A percentile compares a stretch with the other conserved stretches of the same genome.
These are phyloP conservation scores for Percopsis omiscomaycus DNA, from an alignment of 2,797 vertebrate species.

Conservation along the genomic window DNA sequence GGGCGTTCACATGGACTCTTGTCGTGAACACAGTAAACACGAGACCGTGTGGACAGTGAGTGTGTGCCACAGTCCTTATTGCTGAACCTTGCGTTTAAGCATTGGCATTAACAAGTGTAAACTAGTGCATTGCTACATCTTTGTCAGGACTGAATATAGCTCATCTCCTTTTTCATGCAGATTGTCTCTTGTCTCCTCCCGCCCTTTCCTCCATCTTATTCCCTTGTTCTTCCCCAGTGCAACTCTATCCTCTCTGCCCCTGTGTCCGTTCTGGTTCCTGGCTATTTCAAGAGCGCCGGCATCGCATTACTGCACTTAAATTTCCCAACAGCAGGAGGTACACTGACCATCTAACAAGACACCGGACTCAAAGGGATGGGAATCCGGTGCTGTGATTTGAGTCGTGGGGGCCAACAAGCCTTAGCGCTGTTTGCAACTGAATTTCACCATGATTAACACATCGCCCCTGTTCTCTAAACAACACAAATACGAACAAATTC, in stretches of 20 bases:
- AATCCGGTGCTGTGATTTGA: conserved; percentile 30
- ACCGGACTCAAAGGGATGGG: conserved; percentile 32
- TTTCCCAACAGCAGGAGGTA: conserved; percentile 53
- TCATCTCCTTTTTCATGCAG: too few relatives aligned
- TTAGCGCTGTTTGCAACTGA: conserved; percentile 47
- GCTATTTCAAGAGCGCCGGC: conserved; percentile 54
- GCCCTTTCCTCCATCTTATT: background rate
- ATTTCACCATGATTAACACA: conserved; percentile 52
- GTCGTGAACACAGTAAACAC: too few relatives aligned
- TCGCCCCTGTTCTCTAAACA: conserved; percentile 34
- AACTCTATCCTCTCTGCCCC: conserved; percentile 16
- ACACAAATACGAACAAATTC: conserved; percentile 13
- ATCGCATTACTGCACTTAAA: conserved; percentile 49
- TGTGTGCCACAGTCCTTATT: too few relatives aligned
- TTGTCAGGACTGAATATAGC: too few relatives aligned
- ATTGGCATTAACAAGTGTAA: too few relatives aligned
- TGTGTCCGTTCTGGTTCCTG: conserved; percentile 38
- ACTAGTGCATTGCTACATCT: too few relatives aligned
- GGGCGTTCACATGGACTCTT: too few relatives aligned
- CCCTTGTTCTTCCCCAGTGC: conserved; percentile 27
- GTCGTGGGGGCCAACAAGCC: conserved; percentile 20
- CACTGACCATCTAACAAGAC: conserved; percentile 48
- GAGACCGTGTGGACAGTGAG: too few relatives aligned
- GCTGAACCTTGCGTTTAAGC: too few relatives aligned
- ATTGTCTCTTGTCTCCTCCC: conserved; percentile 1